Percentiles rank a stretch among this genome's conserved stretches.
phyloP scores from a whole-genome alignment of 2,888 invertebrate species.

The Pterostichus niger region DNA sequence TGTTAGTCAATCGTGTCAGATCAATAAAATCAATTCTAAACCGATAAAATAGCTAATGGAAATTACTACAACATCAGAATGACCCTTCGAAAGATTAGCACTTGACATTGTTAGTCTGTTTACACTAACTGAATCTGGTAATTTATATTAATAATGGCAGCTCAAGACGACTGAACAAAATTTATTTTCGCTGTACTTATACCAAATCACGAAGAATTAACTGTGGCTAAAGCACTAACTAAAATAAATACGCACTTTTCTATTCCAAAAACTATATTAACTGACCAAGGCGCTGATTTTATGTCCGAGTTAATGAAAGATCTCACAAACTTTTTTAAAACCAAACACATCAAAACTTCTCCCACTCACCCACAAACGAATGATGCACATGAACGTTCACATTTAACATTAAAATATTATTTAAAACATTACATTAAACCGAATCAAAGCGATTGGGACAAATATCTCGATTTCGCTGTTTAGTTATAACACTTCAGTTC shows the following conservation, averaged over 20 bases:
- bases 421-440: conserved; percentile 5
- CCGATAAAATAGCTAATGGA: conserved; percentile 69
- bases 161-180: conserved; percentile 71
- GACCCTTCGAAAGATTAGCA: conserved; percentile 69
- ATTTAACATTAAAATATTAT: conserved; percentile 2
- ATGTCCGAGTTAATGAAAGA: conserved; percentile 69
- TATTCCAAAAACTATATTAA: conserved; percentile 69
- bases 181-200: conserved; percentile 69
- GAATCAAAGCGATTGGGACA: conserved; percentile 4
- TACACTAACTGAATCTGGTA: conserved; percentile 68
- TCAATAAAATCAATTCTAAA: conserved; percentile 68
- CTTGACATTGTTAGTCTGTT: conserved; percentile 71
- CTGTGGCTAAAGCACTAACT: conserved; percentile 69
- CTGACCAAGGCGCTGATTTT: conserved; percentile 70
- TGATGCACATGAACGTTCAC: conserved; percentile 62
- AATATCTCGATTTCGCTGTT: conserved; percentile 13
- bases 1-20: conserved; percentile 70
- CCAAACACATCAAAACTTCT: conserved; percentile 69
- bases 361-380: conserved; percentile 70
- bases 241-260: conserved; percentile 69
- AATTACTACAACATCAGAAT: conserved; percentile 68
- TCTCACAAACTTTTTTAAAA: conserved; percentile 69
- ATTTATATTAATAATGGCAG: conserved; percentile 70
- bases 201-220: conserved; percentile 70
- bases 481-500: conserved; percentile 14